Evolutionary conservation across 2,113 vertebrate genomes (phyloP).

Genomic region (Xyrauchen texanus): DNA sequence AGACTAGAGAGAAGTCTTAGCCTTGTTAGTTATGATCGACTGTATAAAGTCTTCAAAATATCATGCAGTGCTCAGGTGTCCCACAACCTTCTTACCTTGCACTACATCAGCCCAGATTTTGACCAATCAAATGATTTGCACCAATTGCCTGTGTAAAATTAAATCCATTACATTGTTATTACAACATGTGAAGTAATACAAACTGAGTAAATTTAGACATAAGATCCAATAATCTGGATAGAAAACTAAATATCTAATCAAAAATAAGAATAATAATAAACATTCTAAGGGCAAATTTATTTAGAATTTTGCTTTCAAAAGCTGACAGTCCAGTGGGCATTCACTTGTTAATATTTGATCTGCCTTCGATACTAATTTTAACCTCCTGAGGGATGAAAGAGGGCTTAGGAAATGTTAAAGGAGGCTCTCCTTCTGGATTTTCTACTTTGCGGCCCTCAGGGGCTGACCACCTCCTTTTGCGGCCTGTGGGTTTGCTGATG

Average conservation of each 20-base stretch:
- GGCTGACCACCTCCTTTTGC: slow-evolving; percentile 98
- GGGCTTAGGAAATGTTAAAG: slow-evolving; percentile 93
- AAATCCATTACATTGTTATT: slow-evolving; percentile 84
- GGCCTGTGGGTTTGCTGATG: slow-evolving; percentile 76
- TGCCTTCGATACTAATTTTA: slow-evolving; percentile 98
- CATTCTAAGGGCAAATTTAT: slow-evolving; percentile 38
- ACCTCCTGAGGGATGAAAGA: slow-evolving; percentile 97
- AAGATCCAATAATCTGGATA: slow-evolving; percentile 93
- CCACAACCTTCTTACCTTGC: slow-evolving; percentile 58
- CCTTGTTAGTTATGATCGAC: not conserved
- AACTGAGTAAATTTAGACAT: slow-evolving; percentile 85
- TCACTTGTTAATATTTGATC: slow-evolving; percentile 97
- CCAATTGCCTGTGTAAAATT: slow-evolving; percentile 82
- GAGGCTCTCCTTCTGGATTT: slow-evolving; percentile 90
- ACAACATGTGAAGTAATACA: slow-evolving; percentile 87
- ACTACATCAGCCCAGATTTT: slow-evolving; percentile 46
- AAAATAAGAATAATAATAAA: slow-evolving; percentile 1
- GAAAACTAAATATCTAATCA: slow-evolving; percentile 49
- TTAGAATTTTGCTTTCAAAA: slow-evolving; percentile 60
- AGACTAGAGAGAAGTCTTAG: slow-evolving; percentile 3
- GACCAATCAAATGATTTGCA: slow-evolving; percentile 76
- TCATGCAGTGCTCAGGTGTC: slow-evolving; percentile 51
- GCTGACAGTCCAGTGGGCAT: slow-evolving; percentile 52
- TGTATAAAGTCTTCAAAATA: slow-evolving; percentile 36
- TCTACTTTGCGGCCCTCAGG: slow-evolving; percentile 94